Conservation (phyloP, 2,888 invertebrate genomes). For the Epinotia demarniana region DNA sequence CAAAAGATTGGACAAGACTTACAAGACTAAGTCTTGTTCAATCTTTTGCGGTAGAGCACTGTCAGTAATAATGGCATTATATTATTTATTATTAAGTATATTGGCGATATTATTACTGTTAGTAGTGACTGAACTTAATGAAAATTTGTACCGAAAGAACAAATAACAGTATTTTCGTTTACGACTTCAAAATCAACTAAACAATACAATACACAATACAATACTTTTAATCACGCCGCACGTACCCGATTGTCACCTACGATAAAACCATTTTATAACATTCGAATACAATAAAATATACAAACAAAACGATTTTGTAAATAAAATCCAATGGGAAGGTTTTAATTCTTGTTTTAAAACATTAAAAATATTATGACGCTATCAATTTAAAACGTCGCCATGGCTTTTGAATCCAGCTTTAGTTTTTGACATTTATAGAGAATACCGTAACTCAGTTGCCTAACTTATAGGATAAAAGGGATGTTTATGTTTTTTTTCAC, state of each 20-base stretch:
- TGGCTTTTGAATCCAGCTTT: conserved; percentile 67
- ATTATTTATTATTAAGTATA: no score
- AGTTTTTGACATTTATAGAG: conserved; percentile 74
- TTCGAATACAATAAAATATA: conserved; percentile 72
- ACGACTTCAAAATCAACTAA: neutral
- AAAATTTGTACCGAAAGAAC: no score
- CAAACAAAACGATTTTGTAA: conserved; percentile 73
- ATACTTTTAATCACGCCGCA: conserved; percentile 39
- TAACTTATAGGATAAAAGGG: conserved; percentile 4
- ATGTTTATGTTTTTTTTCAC: neutral
- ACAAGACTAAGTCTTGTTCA: no score
- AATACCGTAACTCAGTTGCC: conserved; percentile 13
- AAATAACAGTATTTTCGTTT: no score
- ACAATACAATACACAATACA: neutral
- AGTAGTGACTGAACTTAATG: no score
- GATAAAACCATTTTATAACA: conserved; percentile 64
- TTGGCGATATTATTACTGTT: no score
- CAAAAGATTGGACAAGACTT: no score
- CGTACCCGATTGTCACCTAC: conserved; percentile 36
- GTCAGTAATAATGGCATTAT: no score
- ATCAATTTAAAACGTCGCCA: conserved; percentile 77
- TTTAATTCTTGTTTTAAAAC: conserved; percentile 64
- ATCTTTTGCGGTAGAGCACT: no score
- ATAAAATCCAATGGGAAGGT: conserved; percentile 73
- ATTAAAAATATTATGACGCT: conserved; percentile 77